Base-by-base conservation (phyloP, 2,113 vertebrate genomes). In the Oryzias curvinotus region DNA sequence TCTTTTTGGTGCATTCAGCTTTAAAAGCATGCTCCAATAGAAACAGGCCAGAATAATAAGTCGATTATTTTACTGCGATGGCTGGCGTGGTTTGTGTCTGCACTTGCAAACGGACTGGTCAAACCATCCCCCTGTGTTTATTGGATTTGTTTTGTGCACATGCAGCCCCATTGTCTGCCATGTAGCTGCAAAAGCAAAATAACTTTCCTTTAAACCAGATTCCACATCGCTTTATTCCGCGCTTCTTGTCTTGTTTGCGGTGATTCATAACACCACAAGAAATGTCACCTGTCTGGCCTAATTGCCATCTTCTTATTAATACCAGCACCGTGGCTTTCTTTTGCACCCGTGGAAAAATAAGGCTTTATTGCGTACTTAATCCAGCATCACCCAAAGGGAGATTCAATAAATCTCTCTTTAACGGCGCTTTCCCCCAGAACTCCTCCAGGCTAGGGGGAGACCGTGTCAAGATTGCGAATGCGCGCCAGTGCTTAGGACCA, bases 381-480 rank as follows among this genome's bases (percentile, higher is more conserved):
- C 93, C 91, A 89, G 82, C 89, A 86, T 94, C 93, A 93, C 91
- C 95, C 96, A 95, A 91, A 91, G 94, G 95, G 95, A 94, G 91
- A 87, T 90, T 88, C 95, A 92, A 99, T 99, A 96, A 98, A 99
- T 99, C 95, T 96, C 94, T 91, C 93, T 95, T 96, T 96, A 98
- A 96, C 94, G 92, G 93, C 92, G 91, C 91, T 94, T 93, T 89
- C 90, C 93, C 93, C 75, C 78, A 68, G 85, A 89, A 88, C 75
- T 96, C 93, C 95, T 94, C 83, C 85, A 87, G 91, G 94, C 94
- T 89, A 85, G 10, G 93, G 91, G 90, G 91, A 92, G 93, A 93
- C 94, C 93, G 93, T 90, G 95, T 96, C 94, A 95, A 94, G 95
- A 96, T 95, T 94, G 94, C 93, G 91, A 94, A 93, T 95, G 93